These are phyloP conservation scores for Drosophila eohydei DNA, from an alignment of 2,888 invertebrate genomes.

Conservation along the genomic window DNA sequence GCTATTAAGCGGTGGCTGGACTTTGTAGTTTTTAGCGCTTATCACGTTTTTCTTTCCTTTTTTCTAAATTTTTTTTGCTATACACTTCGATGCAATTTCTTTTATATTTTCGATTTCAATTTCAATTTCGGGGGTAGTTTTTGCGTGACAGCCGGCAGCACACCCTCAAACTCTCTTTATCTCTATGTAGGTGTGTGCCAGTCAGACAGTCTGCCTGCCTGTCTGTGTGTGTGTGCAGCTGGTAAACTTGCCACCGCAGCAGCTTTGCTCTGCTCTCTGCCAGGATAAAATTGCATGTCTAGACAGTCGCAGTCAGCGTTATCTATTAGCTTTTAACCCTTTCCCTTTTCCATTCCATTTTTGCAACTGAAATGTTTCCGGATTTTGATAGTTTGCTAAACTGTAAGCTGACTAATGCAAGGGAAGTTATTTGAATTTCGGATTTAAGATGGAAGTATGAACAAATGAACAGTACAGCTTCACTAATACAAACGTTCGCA, in stretches of 20 bases:
- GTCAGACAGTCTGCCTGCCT: constrained; percentile 22
- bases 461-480: background rate
- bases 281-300: constrained; percentile 69
- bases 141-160: constrained; percentile 62
- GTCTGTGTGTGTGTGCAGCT: constrained; percentile 37
- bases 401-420: constrained; percentile 27
- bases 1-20: constrained; percentile 25
- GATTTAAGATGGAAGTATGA: constrained; percentile 7
- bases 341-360: constrained; percentile 33
- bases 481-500: background rate
- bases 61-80: constrained; percentile 20
- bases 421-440: constrained; percentile 28
- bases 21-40: constrained; percentile 32
- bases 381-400: constrained; percentile 42
- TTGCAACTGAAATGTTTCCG: constrained; percentile 8
- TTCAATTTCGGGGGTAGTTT: constrained; percentile 70
- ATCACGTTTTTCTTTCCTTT: constrained; percentile 11
- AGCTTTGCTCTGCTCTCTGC: constrained; percentile 32
- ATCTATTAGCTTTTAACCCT: constrained; percentile 47
- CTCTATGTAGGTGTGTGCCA: constrained; percentile 26
- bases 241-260: constrained; percentile 57
- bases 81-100: constrained; percentile 47
- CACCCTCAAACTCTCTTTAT: constrained; percentile 66
- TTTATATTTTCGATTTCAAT: constrained; percentile 54
- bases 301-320: constrained; percentile 49